Evolutionary conservation across 2,888 invertebrate species (phyloP), one percentile per base, ranked within the genome.

Genomic region (Athetis lepigone): DNA sequence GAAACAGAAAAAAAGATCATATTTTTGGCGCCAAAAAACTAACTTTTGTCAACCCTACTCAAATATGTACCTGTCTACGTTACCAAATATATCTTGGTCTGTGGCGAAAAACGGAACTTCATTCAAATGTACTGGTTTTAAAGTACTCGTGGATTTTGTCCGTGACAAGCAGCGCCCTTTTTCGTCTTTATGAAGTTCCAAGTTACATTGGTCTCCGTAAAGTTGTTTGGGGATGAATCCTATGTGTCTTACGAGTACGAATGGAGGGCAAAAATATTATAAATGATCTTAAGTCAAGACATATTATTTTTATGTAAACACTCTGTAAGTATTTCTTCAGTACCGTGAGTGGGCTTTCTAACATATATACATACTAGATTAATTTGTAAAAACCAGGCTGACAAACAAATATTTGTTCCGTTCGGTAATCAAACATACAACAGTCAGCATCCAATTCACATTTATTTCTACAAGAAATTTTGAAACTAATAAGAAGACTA

Each of bases 41-140:
- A 21, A 19, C 25, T 55, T 13, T 42, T 23, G 16, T 2, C 36
- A 45, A 69, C 70, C 70, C 75, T 75, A 60, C 61, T 60, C 75
- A 56, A 47, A 51, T 2, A 42, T 29, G n/a, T 39, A 46, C 36
- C 42, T 52, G 36, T 52, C 40, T 27, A 50, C 21, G 5, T 11
- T 19, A 40, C 2, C 51, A 36, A 52, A n/a, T 42, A 43, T 47
- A 47, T 25, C 47, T 52, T 29, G 46, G 47, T 11, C 47, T 36
- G 37, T 16, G 52, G 19, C 7, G 8, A 18, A 46, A 40, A 25
- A 21, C 0, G 37, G 23, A 19, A 47, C 42, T 52, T 33, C n/a
- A 40, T 46, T 39, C n/a, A 50, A 39, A 46, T 46, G 16, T 40
- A 39, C 45, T 39, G 7, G 5, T 25, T 19, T 25, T 23, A 3